Conservation (phyloP, 2,797 vertebrate species). For the Alectoris magna region DNA sequence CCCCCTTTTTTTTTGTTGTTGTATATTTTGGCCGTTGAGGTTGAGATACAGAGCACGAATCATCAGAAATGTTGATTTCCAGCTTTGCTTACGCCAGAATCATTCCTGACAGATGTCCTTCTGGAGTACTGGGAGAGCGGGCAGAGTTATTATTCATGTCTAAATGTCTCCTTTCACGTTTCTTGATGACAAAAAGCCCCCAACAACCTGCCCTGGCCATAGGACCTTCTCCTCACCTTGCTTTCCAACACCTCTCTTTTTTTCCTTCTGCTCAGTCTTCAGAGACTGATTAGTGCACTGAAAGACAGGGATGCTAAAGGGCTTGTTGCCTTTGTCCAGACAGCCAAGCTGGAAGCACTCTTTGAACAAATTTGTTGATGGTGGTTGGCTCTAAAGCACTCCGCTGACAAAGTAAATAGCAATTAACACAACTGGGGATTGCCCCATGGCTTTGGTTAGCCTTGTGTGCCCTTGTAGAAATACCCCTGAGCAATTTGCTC, state of each 20-base stretch:
- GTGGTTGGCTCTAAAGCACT: slow-evolving; percentile 10
- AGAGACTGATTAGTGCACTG: not conserved
- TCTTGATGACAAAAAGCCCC: not conserved
- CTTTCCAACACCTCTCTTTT: not conserved
- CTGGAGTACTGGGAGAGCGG: not conserved
- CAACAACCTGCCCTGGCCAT: rapidly evolving
- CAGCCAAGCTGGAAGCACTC: not conserved
- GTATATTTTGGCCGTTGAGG: rapidly evolving
- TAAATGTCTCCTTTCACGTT: not conserved
- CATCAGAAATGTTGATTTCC: not conserved
- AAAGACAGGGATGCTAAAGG: slow-evolving; percentile 18
- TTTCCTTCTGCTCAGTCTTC: not conserved
- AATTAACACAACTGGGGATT: slow-evolving; percentile 31
- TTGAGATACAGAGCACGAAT: not conserved
- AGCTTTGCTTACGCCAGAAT: no score
- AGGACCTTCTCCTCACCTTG: not conserved
- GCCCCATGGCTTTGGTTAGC: slow-evolving; percentile 1
- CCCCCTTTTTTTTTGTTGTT: no score
- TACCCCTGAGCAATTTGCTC: not conserved
- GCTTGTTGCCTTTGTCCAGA: slow-evolving; percentile 6
- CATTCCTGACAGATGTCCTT: not conserved
- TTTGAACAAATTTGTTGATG: slow-evolving; percentile 9
- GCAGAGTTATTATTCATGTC: not conserved
- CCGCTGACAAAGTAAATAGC: slow-evolving; percentile 32
- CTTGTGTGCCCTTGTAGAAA: not conserved